phyloP scores from a whole-genome alignment of 1,140 invertebrate species.

The Drosophila carrolli region DNA sequence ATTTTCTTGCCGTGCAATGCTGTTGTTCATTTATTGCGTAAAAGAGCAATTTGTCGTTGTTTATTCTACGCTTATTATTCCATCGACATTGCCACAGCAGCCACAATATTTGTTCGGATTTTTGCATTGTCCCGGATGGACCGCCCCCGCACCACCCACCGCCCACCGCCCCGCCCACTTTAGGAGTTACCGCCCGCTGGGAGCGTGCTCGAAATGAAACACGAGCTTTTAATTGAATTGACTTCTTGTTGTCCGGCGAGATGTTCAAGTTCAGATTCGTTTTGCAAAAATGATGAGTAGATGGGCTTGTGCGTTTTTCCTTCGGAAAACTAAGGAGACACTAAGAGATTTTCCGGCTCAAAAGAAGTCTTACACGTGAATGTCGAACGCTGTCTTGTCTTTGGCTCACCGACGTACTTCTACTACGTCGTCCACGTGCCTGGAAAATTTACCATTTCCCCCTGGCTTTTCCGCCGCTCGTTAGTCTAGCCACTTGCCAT shows the following conservation, averaged over 20 bases:
- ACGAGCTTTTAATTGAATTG: constrained; percentile 67
- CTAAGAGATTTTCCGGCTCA: constrained; percentile 2
- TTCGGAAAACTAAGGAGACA: constrained; percentile 1
- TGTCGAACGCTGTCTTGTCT: constrained; percentile 8
- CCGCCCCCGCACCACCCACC: neutral
- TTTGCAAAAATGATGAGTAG: neutral
- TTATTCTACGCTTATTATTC: constrained; percentile 51
- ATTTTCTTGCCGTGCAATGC: neutral
- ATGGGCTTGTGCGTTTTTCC: neutral
- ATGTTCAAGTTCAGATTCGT: constrained; percentile 7
- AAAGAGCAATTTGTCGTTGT: constrained; percentile 38
- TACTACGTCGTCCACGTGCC: constrained; percentile 16
- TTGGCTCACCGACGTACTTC: constrained; percentile 1
- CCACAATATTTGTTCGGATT: constrained; percentile 40
- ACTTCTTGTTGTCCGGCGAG: constrained; percentile 23
- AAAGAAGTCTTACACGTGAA: constrained; percentile 19
- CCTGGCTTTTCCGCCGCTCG: neutral
- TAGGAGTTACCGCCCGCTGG: constrained; percentile 6
- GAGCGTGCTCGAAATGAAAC: constrained; percentile 38
- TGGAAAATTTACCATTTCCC: constrained; percentile 14
- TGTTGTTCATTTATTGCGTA: constrained; percentile 42
- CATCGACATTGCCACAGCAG: constrained; percentile 25
- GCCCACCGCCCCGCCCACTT: constrained; percentile 15
- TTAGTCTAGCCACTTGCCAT: constrained; percentile 39
- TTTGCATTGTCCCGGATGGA: constrained; percentile 27